Conservation (phyloP, 2,888 invertebrate species). For the Dryocosmus kuriphilus region DNA sequence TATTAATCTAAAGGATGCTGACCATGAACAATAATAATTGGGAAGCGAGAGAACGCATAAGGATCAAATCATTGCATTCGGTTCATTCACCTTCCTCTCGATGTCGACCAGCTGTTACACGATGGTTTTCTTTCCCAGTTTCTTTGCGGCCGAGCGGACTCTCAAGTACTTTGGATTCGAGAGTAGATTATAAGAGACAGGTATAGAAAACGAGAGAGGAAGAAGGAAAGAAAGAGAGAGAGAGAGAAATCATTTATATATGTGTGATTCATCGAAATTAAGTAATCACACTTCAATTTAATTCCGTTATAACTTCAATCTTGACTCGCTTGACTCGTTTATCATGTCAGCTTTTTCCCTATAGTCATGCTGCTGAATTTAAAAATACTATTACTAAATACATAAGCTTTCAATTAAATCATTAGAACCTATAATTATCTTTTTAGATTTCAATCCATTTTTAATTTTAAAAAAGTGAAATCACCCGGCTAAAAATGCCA, state of each 20-base stretch:
- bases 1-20: not conserved
- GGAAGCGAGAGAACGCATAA: constrained; percentile 40
- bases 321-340: not conserved
- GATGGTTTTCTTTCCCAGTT: constrained; percentile 40
- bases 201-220: not conserved
- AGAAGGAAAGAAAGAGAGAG: not conserved
- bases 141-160: constrained; percentile 12
- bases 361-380: too few species aligned
- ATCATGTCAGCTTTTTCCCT: not conserved
- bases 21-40: constrained; percentile 16
- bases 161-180: not conserved
- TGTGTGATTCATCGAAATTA: constrained; percentile 17
- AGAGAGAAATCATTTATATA: not conserved
- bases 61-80: constrained; percentile 46
- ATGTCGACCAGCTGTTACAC: constrained; percentile 54
- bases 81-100: constrained; percentile 61
- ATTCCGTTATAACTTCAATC: constrained; percentile 1
- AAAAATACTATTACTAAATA: too few species aligned
- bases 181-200: not conserved
- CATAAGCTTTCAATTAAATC: too few species aligned
- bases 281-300: constrained; percentile 8
- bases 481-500: too few species aligned
- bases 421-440: too few species aligned
- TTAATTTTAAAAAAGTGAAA: too few species aligned
- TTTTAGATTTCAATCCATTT: too few species aligned